Evolutionary conservation across 2,888 invertebrate genomes (phyloP).

Genomic region (Octodonta nipae): DNA sequence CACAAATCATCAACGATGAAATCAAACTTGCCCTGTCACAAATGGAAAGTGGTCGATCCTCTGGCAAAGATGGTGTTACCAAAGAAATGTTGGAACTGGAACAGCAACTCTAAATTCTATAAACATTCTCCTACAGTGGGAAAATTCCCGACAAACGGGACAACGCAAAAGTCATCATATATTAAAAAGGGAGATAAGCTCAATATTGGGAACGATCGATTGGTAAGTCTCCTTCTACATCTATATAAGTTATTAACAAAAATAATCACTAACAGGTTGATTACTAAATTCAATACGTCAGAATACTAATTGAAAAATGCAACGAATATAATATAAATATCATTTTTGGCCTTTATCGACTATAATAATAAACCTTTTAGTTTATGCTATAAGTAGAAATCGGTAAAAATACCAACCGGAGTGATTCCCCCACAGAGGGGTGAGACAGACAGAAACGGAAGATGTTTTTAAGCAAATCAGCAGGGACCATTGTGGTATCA

Average conservation of each 20-base stretch:
- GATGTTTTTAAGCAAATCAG: too few relatives aligned
- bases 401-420: too few relatives aligned
- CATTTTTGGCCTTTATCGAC: too few relatives aligned
- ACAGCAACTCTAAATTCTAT: constrained; percentile 1
- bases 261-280: not conserved
- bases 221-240: constrained; percentile 1
- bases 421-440: too few relatives aligned
- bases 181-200: not conserved
- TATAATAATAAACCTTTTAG: too few relatives aligned
- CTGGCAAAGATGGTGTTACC: constrained; percentile 1
- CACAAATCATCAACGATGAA: not conserved
- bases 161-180: not conserved
- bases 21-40: constrained; percentile 1
- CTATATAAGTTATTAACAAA: not conserved
- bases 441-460: too few relatives aligned
- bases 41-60: constrained; percentile 1
- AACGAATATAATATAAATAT: too few relatives aligned
- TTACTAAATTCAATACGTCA: constrained; percentile 1
- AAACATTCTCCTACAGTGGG: constrained; percentile 1
- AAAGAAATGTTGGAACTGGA: not conserved
- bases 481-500: too few relatives aligned
- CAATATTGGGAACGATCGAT: not conserved
- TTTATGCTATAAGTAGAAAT: too few relatives aligned
- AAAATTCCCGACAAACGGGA: not conserved
- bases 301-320: too few relatives aligned